Conservation (phyloP, 2,797 vertebrate species). For the Cyclura pinguis region DNA sequence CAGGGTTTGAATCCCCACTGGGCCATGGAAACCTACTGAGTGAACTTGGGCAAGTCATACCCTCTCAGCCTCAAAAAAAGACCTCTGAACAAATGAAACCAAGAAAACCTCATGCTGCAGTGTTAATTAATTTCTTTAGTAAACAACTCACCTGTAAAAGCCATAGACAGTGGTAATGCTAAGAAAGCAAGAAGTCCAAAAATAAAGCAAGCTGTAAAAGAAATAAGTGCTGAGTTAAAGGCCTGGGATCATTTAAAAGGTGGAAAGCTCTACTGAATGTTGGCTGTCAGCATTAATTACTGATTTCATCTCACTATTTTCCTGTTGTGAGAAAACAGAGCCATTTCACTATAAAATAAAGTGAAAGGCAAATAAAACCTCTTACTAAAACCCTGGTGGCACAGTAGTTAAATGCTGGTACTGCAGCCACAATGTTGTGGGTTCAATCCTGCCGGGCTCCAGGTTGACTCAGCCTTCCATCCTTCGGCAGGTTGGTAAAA, state of each 20-base stretch:
- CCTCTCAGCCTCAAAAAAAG: too few relatives aligned
- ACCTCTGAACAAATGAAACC: too few relatives aligned
- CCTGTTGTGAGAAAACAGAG: neutral
- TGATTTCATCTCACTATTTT: neutral
- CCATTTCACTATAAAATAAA: neutral
- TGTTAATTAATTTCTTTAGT: neutral
- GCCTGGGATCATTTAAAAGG: conserved; percentile 22
- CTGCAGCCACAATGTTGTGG: too few relatives aligned
- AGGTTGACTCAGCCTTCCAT: too few relatives aligned
- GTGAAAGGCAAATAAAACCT: neutral
- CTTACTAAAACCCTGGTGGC: neutral
- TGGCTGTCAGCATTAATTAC: neutral
- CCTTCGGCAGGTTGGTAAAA: too few relatives aligned
- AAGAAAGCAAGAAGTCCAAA: conserved; percentile 73
- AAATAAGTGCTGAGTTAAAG: neutral
- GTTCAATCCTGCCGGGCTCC: too few relatives aligned
- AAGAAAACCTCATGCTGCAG: too few relatives aligned
- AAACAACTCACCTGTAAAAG: conserved; percentile 76
- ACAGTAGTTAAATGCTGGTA: too few relatives aligned
- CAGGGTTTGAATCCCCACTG: too few relatives aligned
- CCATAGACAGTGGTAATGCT: conserved; percentile 75
- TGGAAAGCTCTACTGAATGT: neutral
- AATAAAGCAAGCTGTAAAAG: conserved; percentile 73
- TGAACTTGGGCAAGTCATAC: too few relatives aligned
- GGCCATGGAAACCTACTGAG: too few relatives aligned